Base-by-base conservation (phyloP, 2,113 vertebrate species). In the Marmota monax region DNA sequence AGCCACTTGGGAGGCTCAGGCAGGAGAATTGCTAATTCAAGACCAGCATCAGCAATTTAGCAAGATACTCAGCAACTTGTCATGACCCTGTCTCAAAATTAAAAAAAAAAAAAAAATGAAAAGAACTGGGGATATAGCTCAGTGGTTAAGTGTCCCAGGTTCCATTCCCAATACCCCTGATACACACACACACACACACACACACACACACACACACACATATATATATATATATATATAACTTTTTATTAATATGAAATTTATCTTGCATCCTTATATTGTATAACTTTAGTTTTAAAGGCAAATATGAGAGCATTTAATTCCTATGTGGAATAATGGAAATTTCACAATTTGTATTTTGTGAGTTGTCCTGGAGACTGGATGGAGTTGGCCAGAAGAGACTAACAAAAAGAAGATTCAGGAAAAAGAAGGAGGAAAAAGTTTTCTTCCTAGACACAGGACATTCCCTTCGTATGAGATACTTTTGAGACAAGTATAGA, bases 291-390 rank as follows among this genome's bases (percentile, higher is more conserved):
- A 34, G 17, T 89, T 94, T 97, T 70, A 58, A 88, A 93, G 90
- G 37, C 37, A 84, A 97, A 84, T 67, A 20, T 84, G 78, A 88
- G 76, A 87, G 8, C 9, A 67, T 65, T 92, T 86, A 70, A 77
- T 37, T 84, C n/a, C 18, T 84, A 53, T 34, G 63, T 84, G 53
- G 34, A 77, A 72, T 58, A 85, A 77, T 23, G 65, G 63, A 86
- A 95, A 79, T 67, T 56, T 87, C 69, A 65, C 70, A 90, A 72
- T 51, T 56, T 67, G 9, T 67, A 67, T 90, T 92, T 92, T 93
- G 27, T 90, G 69, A 78, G 42, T 86, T 77, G 32, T 84, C 48
- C 72, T 77, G 51, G 86, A 88, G 70, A 90, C 45, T 74, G 70
- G 58, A 72, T 90, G 86, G 63, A 90, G 45, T 34, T 76, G 37